Evolutionary conservation across 1,140 invertebrate species (phyloP).

Genomic region (Galleria mellonella): DNA sequence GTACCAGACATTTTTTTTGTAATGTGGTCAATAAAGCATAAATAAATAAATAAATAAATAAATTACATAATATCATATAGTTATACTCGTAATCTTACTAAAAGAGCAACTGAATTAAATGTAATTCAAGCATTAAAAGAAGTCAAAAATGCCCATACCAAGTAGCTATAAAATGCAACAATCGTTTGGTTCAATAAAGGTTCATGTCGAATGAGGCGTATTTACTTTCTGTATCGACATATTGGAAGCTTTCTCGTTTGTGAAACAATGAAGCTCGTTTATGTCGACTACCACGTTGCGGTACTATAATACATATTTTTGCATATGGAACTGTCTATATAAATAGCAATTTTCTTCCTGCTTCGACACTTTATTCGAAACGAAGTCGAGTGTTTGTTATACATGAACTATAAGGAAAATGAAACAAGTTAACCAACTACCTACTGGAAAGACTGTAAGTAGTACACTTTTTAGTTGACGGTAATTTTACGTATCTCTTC

Average conservation of each 20-base stretch:
- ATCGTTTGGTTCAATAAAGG: constrained; percentile 43
- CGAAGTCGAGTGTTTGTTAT: constrained; percentile 18
- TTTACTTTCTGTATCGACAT: constrained; percentile 28
- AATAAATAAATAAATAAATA: too few species aligned
- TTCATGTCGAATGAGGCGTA: constrained; percentile 20
- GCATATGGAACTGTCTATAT: constrained; percentile 32
- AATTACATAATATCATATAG: too few species aligned
- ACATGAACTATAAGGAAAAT: too few species aligned
- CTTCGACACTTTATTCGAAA: constrained; percentile 24
- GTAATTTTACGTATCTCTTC: too few species aligned
- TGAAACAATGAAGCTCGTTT: constrained; percentile 41
- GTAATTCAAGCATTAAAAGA: constrained; percentile 30
- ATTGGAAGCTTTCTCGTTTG: constrained; percentile 27
- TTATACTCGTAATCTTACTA: too few species aligned
- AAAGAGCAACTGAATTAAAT: constrained; percentile 18
- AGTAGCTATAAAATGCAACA: constrained; percentile 33
- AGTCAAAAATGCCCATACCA: constrained; percentile 27
- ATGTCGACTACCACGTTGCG: constrained; percentile 35
- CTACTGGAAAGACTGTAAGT: too few species aligned
- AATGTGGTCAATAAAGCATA: too few species aligned
- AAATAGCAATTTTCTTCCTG: constrained; percentile 34
- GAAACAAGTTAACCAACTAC: too few species aligned
- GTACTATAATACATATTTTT: constrained; percentile 28
- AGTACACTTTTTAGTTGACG: too few species aligned
- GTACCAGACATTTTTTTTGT: too few species aligned